A percentile compares a stretch with the other conserved stretches of the same genome.
Conservation (phyloP, 2,113 vertebrate genomes). For the Stomatorhinus ivindoensis region DNA sequence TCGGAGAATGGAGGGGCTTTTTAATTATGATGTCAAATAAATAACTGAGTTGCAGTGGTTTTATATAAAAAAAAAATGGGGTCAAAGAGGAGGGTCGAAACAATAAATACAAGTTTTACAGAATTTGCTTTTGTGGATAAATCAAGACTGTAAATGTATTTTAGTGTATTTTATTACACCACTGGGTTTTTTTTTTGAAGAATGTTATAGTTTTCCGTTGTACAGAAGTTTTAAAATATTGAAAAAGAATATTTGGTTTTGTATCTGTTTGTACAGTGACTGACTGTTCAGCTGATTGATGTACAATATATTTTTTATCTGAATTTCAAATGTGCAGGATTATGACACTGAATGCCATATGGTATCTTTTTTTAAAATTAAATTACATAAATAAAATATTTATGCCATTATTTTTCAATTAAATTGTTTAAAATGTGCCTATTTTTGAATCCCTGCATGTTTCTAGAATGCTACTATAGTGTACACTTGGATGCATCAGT, state of each 20-base stretch:
- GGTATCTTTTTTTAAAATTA: background rate
- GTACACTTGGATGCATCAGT: background rate
- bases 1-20: background rate
- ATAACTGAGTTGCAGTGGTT: background rate
- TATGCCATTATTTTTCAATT: background rate
- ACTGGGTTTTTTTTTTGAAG: background rate
- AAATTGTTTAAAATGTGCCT: background rate
- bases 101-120: background rate
- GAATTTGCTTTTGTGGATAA: background rate
- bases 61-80: background rate
- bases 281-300: conserved; percentile 18
- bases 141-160: background rate
- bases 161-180: background rate
- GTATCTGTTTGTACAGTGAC: conserved; percentile 33
- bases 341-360: background rate
- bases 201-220: conserved; percentile 17
- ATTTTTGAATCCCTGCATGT: background rate
- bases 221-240: conserved; percentile 42
- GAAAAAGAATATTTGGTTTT: conserved; percentile 26
- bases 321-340: background rate
- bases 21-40: background rate
- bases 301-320: conserved; percentile 19
- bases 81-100: background rate
- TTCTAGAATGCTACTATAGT: background rate
- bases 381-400: background rate